Evolutionary conservation across 2,888 invertebrate species (phyloP).

Genomic region (Drosophila acutilabella): DNA sequence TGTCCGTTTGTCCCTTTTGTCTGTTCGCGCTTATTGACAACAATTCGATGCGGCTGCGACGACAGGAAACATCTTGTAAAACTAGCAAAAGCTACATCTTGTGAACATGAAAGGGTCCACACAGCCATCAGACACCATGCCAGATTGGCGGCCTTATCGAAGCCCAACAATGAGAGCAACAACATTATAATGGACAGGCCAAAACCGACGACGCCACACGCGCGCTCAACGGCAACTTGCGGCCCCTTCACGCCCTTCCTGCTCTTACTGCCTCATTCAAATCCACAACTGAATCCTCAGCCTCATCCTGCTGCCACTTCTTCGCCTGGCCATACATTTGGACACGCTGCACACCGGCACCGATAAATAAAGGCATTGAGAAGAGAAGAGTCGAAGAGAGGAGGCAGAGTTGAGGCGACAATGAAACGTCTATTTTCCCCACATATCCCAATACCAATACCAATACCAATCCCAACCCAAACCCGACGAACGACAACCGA

Average conservation of each 20-base stretch:
- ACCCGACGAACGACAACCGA: constrained; percentile 11
- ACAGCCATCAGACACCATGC: constrained; percentile 40
- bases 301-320: constrained; percentile 19
- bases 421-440: constrained; percentile 79
- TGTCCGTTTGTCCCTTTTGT: constrained; percentile 33
- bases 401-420: constrained; percentile 61
- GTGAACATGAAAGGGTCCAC: constrained; percentile 80
- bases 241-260: constrained; percentile 6
- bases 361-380: constrained; percentile 75
- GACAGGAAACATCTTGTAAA: constrained; percentile 85
- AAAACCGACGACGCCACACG: constrained; percentile 71
- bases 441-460: constrained; percentile 53
- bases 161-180: constrained; percentile 79
- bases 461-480: constrained; percentile 14
- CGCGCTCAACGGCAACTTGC: constrained; percentile 52
- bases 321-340: constrained; percentile 47
- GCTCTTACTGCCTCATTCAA: constrained; percentile 15
- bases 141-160: constrained; percentile 71
- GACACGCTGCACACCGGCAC: constrained; percentile 74
- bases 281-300: constrained; percentile 8
- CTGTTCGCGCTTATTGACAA: constrained; percentile 83
- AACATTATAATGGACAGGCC: constrained; percentile 81
- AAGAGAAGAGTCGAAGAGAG: constrained; percentile 4
- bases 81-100: constrained; percentile 83
- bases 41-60: constrained; percentile 84